Percentiles rank a stretch among this genome's conserved stretches.
phyloP scores from a whole-genome alignment of 2,113 vertebrate genomes.

The Dasyornis broadbenti region DNA sequence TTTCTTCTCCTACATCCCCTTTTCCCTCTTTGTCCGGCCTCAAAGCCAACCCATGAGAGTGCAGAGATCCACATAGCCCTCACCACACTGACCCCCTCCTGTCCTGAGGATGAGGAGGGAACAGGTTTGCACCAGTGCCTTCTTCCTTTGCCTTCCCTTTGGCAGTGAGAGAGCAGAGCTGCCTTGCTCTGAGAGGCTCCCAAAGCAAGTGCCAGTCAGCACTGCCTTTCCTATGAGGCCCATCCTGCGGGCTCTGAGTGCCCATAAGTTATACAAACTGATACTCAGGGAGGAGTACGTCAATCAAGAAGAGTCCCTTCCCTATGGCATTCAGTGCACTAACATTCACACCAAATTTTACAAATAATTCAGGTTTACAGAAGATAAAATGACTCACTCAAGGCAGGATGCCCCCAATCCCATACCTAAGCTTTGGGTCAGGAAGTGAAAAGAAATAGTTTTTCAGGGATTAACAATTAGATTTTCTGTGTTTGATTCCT shows the following conservation, averaged over 20 bases:
- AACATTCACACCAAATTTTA: background rate
- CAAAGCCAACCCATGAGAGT: fast-evolving
- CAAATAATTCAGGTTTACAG: background rate
- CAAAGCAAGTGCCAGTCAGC: background rate
- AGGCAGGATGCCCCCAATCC: background rate
- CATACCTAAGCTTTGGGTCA: background rate
- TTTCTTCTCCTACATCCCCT: background rate
- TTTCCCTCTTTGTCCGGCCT: too few relatives aligned
- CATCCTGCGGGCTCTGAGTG: fast-evolving
- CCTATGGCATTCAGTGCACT: background rate
- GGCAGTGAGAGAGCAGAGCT: background rate
- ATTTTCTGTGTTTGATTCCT: background rate
- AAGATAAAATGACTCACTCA: background rate
- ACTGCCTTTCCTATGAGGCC: background rate
- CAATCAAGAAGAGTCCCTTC: background rate
- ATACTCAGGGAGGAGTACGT: background rate
- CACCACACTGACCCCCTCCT: background rate
- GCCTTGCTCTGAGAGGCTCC: background rate
- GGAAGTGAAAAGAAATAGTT: background rate
- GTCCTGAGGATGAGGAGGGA: background rate
- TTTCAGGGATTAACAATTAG: background rate
- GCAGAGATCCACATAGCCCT: background rate
- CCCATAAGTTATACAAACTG: background rate
- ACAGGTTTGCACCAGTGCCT: too few relatives aligned
- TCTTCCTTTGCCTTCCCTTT: background rate